Percentiles rank a stretch among this genome's conserved stretches.
Conservation (phyloP, 2,113 vertebrate genomes). For the Hirundichthys speculiger region DNA sequence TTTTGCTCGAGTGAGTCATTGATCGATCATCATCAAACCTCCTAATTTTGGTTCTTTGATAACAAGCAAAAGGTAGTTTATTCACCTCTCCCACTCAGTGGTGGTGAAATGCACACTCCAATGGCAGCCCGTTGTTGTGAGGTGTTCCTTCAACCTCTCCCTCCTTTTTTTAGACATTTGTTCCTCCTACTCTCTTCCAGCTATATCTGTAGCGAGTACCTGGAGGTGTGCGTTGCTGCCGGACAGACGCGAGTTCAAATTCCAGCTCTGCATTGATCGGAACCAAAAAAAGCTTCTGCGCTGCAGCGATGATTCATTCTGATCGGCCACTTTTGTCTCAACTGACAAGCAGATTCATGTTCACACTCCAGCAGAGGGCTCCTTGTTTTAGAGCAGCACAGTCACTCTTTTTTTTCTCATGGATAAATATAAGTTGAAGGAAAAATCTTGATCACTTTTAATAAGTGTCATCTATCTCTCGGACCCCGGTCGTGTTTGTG, state of each 20-base stretch:
- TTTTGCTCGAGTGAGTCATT: constrained; percentile 49
- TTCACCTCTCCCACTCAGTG: background rate
- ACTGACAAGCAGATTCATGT: background rate
- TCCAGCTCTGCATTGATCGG: constrained; percentile 31
- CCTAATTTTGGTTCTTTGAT: constrained; percentile 23
- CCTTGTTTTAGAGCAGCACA: no score
- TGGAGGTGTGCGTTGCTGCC: constrained; percentile 50
- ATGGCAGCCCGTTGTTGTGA: background rate
- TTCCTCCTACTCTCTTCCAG: constrained; percentile 61
- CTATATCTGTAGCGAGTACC: constrained; percentile 51
- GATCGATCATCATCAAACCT: constrained; percentile 1
- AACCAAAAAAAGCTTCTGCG: constrained; percentile 13
- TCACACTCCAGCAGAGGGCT: no score
- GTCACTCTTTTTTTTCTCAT: no score
- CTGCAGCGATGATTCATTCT: constrained; percentile 20
- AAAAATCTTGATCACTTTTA: no score
- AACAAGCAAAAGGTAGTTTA: background rate
- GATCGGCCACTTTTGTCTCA: constrained; percentile 1
- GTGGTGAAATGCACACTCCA: constrained; percentile 8
- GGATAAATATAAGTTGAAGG: no score
- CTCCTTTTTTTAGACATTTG: constrained; percentile 42
- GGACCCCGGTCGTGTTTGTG: no score
- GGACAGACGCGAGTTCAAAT: constrained; percentile 18
- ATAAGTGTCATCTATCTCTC: no score
- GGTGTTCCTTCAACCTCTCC: constrained; percentile 12